Base-by-base conservation (phyloP, 64 coral and sea anemone species). In the Orbicella faveolata region DNA sequence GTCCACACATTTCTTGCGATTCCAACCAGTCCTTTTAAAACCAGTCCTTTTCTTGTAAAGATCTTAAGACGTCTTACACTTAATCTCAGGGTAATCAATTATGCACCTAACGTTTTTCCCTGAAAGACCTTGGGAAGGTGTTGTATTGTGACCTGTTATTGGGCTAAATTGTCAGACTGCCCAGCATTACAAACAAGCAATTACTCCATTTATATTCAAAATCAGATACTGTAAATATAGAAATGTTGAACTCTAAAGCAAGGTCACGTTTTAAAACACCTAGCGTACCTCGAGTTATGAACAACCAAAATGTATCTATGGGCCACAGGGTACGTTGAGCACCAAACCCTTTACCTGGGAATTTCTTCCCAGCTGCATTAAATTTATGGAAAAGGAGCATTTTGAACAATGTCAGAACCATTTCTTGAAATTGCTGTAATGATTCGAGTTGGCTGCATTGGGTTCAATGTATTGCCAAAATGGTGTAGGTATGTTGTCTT, bases 1-100 rank as follows among this genome's bases (percentile, higher is more conserved):
- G 79, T 74, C 87, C 87, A 84, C 15, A 92, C 90, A 79, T 79
- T 86, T 69, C 83, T 83, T n/a, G 82, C 78, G 68, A 92, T 92
- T 35, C 74, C 82, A 69, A 92, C 73, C 57, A 92, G 83, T 68
- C 83, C 90, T 69, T 92, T 92, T 41, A 61, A 92, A 52, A n/a
- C n/a, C n/a, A n/a, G n/a, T n/a, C n/a, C 83, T 87, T 62, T 93
- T 84, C 91, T 87, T 93, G 10, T 87, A 11, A 17, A 88, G 84
- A 75, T 80, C 82, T 74, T 87, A 36, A 1, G 83, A 84, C 80
- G 73, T 88, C 68, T 93, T 63, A 88, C 82, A 86, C 26, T 93
- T 88, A 36, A 88, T 74, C 74, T 92, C 75, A 20, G 91, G 88
- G 52, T 65, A 93, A 26, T 93, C 91, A 80, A 93, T 88, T 17